Base-by-base conservation (phyloP, 2,113 vertebrate species). In the Seriola rivoliana region DNA sequence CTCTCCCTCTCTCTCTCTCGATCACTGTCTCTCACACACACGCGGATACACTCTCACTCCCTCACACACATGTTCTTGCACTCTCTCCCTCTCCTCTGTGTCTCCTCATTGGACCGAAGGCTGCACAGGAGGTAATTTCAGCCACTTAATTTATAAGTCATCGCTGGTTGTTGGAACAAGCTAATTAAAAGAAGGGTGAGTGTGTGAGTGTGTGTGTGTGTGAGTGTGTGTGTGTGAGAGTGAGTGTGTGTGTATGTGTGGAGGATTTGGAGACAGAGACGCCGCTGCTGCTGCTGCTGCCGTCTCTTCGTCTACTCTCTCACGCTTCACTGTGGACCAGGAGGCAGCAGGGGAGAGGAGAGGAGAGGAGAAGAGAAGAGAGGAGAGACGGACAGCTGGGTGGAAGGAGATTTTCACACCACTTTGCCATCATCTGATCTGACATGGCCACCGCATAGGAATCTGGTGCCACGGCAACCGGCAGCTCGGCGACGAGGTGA, bases 361-460 rank as follows among this genome's bases (percentile, higher is more conserved):
- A 52, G 23, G 46, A 40, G 50, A 78, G 59, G 40, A 36, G 60
- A 65, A 29, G 63, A 14, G 48, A 48, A 14, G 62, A 60, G 9
- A 69, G 48, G 62, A 65, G 78, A 68, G 70, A 80, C 63, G 46
- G 71, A 58, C 77, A 66, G 64, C 78, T 46, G 64, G 46, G 67
- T 59, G 69, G 71, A 82, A 59, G 54, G 81, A 88, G 73, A 85
- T 86, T 85, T 86, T 81, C 46, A 83, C 67, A 23, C 72, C 77
- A 73, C 70, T 78, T 81, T 60, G 42, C 55, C 73, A 71, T 89
- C 80, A 79, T 88, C 79, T 75, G 48, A 75, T 77, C 81, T 62
- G 88, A 85, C 87, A 95, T 94, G 94, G 85, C 89, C 82, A 93
- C 82, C 57, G 90, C 90, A 85, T 95, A 95, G 92, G 92, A 93